Conservation (phyloP, 2,888 invertebrate species). For the Cheilosia pagana region DNA sequence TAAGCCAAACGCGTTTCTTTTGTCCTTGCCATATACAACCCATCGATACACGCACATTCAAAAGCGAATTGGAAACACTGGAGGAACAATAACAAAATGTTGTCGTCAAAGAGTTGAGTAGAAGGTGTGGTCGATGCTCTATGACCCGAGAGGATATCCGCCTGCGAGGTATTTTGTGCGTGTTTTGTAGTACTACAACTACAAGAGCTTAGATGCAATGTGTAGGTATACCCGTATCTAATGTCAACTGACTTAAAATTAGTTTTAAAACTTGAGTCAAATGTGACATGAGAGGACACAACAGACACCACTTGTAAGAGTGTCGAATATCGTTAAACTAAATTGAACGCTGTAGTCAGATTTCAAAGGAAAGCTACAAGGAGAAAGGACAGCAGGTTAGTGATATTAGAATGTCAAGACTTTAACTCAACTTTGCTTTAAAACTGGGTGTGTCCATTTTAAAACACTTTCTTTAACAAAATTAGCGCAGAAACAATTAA, state of each 20-base stretch:
- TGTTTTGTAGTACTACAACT: neutral
- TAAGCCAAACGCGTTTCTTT: too few relatives aligned
- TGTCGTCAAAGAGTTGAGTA: neutral
- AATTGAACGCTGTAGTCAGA: too few relatives aligned
- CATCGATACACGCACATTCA: too few relatives aligned
- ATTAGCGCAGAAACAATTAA: neutral
- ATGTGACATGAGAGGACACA: too few relatives aligned
- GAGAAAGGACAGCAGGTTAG: neutral
- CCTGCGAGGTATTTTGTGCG: neutral
- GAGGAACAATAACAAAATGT: neutral
- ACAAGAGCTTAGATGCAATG: neutral
- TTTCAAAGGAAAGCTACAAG: too few relatives aligned
- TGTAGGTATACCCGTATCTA: neutral
- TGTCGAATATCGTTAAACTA: too few relatives aligned
- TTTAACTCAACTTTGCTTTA: constrained; percentile 42
- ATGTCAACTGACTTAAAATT: neutral
- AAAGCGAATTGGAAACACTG: too few relatives aligned
- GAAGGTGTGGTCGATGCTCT: constrained; percentile 1
- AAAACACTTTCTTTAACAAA: neutral
- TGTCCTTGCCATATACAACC: too few relatives aligned
- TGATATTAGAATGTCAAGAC: neutral
- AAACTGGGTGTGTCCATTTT: constrained; percentile 63
- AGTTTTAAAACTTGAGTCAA: too few relatives aligned
- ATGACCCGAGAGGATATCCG: neutral
- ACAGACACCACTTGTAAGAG: too few relatives aligned